These are phyloP conservation scores for Philaenus spumarius DNA, from an alignment of 1,140 invertebrate species.

Conservation along the genomic window DNA sequence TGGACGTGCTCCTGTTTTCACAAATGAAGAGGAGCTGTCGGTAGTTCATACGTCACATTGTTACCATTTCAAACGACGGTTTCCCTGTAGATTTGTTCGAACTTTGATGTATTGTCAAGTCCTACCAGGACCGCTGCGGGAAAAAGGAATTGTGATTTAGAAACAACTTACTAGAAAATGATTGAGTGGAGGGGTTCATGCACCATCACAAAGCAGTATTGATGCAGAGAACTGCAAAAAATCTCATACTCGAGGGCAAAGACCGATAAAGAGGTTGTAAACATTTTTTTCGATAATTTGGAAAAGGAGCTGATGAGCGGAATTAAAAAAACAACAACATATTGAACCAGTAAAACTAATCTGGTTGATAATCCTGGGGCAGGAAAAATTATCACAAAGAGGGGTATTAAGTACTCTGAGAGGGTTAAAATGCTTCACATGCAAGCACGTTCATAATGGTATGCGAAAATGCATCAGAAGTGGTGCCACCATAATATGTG, in stretches of 20 bases:
- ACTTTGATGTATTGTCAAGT: background rate
- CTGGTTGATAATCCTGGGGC: background rate
- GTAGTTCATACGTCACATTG: background rate
- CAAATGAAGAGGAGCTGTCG: background rate
- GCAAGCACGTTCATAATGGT: background rate
- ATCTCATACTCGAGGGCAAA: background rate
- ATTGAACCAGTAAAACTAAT: background rate
- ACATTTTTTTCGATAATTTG: background rate
- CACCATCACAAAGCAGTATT: background rate
- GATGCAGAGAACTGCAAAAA: background rate
- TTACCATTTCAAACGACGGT: background rate
- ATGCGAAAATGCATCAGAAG: background rate
- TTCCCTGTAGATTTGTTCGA: background rate
- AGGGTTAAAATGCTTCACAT: background rate
- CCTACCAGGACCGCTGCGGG: background rate
- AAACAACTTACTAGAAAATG: background rate
- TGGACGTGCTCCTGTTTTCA: no score
- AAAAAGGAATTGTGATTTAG: background rate
- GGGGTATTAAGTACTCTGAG: background rate
- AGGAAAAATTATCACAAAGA: background rate
- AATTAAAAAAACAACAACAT: background rate
- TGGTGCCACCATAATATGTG: background rate
- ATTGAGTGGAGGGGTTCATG: background rate
- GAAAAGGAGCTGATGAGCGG: background rate
- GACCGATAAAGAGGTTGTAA: background rate